A percentile compares a stretch with the other conserved stretches of the same genome.
Conservation (phyloP, 1,140 invertebrate genomes). For the Sipha flava region DNA sequence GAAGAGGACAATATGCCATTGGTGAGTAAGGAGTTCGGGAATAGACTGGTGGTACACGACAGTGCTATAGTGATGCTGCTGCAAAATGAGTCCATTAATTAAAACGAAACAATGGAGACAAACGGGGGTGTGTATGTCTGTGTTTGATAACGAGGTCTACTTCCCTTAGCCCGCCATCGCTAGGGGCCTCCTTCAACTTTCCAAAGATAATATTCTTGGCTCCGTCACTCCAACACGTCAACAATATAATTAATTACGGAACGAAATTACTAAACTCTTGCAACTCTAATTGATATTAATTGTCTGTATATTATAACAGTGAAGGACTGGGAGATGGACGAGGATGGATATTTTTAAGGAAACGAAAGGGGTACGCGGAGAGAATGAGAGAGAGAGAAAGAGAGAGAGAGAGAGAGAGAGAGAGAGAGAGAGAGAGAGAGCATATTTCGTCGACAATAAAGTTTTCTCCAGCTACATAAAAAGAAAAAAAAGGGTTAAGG, state of each 20-base stretch:
- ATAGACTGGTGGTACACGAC: not conserved
- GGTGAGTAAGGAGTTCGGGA: not conserved
- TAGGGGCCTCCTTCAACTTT: conserved; percentile 22
- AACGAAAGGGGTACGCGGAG: not conserved
- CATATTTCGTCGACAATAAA: not conserved
- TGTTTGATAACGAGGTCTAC: conserved; percentile 29
- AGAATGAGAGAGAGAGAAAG: not conserved
- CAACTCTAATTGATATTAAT: conserved; percentile 33
- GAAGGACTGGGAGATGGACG: not conserved
- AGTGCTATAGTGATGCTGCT: not conserved
- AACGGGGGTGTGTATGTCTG: conserved; percentile 32
- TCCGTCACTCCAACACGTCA: conserved; percentile 31
- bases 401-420: not conserved
- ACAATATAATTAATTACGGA: conserved; percentile 32
- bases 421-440: not conserved
- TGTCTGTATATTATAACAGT: conserved; percentile 20
- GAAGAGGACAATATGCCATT: not conserved
- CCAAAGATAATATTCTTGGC: conserved; percentile 32
- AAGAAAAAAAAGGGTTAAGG: conserved; percentile 19
- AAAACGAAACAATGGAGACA: conserved; percentile 30
- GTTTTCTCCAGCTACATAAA: not conserved
- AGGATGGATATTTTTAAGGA: not conserved
- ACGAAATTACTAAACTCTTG: conserved; percentile 32
- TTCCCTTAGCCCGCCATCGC: not conserved
- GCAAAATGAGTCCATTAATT: conserved; percentile 30